Percentiles rank a stretch among this genome's conserved stretches.
Conservation (phyloP, 2,797 vertebrate genomes). For the Dicrostonyx torquatus region DNA sequence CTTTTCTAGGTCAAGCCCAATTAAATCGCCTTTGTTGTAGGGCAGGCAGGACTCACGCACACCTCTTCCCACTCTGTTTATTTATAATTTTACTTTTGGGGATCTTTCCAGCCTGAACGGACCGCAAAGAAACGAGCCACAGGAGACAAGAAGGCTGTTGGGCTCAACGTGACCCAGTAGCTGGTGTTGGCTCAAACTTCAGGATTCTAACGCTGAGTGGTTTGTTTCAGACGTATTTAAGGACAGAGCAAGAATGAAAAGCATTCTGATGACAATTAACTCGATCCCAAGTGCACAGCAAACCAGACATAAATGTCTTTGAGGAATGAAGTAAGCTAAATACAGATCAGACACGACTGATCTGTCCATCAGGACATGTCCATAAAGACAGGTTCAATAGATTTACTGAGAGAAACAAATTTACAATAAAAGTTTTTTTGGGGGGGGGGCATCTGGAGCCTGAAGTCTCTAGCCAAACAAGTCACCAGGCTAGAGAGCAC, state of each 20-base stretch:
- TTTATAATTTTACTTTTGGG: not conserved
- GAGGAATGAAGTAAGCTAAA: not conserved
- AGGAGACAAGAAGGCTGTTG: not conserved
- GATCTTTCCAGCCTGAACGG: not conserved
- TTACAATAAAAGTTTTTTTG: not conserved
- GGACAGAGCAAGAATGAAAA: not conserved
- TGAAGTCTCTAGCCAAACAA: not conserved
- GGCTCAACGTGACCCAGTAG: not conserved
- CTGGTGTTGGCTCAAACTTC: not conserved
- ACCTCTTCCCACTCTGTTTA: not conserved
- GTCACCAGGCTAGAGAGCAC: not conserved
- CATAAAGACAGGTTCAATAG: not conserved
- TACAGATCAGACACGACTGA: not conserved
- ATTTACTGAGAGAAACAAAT: not conserved
- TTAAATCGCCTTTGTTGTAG: not conserved
- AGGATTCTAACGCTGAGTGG: not conserved
- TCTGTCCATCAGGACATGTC: too few species aligned
- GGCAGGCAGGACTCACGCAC: not conserved
- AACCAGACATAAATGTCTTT: not conserved
- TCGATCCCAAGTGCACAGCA: not conserved
- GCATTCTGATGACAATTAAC: not conserved
- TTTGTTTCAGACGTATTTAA: not conserved
- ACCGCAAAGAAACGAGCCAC: not conserved
- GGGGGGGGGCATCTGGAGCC: not conserved
- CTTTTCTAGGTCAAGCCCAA: not conserved